Evolutionary conservation across 1,140 invertebrate species (phyloP).

Genomic region (Zaprionus davidi): DNA sequence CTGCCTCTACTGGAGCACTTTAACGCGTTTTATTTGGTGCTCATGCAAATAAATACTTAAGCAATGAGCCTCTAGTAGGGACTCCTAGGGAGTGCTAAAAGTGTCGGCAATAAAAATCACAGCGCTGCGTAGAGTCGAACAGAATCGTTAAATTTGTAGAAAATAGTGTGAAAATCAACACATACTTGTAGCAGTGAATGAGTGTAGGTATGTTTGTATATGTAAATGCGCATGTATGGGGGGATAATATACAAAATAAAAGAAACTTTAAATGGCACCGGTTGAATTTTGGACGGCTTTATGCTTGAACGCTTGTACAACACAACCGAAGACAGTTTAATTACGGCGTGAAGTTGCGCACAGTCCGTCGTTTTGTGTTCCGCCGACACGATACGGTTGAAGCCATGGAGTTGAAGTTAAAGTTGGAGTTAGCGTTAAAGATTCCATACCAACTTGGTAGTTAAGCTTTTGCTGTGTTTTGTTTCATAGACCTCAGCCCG

Average conservation of each 20-base stretch:
- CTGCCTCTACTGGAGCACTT: not conserved
- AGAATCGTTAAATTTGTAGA: slow-evolving; percentile 81
- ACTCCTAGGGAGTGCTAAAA: slow-evolving; percentile 67
- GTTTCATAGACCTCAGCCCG: slow-evolving; percentile 37
- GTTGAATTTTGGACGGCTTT: slow-evolving; percentile 76
- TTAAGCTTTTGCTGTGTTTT: slow-evolving; percentile 31
- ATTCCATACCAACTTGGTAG: slow-evolving; percentile 7
- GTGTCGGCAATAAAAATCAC: slow-evolving; percentile 72
- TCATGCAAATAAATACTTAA: slow-evolving; percentile 53
- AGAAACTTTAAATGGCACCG: slow-evolving; percentile 75
- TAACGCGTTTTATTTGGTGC: not conserved
- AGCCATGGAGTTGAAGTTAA: not conserved
- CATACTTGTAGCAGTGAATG: not conserved
- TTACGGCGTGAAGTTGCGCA: slow-evolving; percentile 79
- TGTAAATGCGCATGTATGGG: not conserved
- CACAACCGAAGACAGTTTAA: slow-evolving; percentile 77
- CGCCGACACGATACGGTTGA: slow-evolving; percentile 3
- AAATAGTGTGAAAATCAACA: slow-evolving; percentile 77
- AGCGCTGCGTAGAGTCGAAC: slow-evolving; percentile 55
- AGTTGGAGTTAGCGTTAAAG: not conserved
- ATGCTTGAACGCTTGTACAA: slow-evolving; percentile 72
- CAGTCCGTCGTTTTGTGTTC: slow-evolving; percentile 57
- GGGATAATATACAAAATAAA: slow-evolving; percentile 59
- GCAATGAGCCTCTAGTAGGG: slow-evolving; percentile 26
- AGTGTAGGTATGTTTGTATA: not conserved